Conservation (phyloP, 2,113 vertebrate species). For the Sminthopsis crassicaudata region DNA sequence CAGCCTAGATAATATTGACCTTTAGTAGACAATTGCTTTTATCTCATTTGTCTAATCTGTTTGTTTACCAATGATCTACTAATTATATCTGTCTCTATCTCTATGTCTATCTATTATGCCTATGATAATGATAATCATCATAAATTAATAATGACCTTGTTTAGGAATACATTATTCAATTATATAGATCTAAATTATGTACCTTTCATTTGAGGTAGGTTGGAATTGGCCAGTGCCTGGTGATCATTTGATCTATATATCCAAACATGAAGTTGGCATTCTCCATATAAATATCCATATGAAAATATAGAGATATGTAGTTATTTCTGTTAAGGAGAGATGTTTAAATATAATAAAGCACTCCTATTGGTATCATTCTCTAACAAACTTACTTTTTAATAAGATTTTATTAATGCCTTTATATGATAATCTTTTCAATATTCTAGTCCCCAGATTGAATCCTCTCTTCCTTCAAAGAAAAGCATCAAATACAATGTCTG, state of each 20-base stretch:
- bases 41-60: slow-evolving; percentile 5
- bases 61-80: background rate
- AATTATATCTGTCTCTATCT: background rate
- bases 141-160: slow-evolving; percentile 24
- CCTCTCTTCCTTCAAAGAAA: background rate
- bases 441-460: background rate
- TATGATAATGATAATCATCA: background rate
- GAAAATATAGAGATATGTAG: background rate
- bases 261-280: background rate
- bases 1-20: slow-evolving; percentile 14
- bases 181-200: background rate
- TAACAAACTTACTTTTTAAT: background rate
- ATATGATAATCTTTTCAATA: background rate
- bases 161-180: background rate
- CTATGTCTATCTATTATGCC: background rate
- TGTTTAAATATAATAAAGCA: background rate
- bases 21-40: slow-evolving; percentile 20
- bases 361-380: background rate
- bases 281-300: background rate
- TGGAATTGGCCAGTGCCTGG: background rate
- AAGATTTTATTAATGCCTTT: background rate
- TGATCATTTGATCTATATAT: background rate
- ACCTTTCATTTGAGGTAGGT: background rate
- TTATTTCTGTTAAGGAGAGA: background rate
- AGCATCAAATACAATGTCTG: background rate